Evolutionary conservation across 2,888 invertebrate genomes (phyloP).

Genomic region (Pterobdella sp.): DNA sequence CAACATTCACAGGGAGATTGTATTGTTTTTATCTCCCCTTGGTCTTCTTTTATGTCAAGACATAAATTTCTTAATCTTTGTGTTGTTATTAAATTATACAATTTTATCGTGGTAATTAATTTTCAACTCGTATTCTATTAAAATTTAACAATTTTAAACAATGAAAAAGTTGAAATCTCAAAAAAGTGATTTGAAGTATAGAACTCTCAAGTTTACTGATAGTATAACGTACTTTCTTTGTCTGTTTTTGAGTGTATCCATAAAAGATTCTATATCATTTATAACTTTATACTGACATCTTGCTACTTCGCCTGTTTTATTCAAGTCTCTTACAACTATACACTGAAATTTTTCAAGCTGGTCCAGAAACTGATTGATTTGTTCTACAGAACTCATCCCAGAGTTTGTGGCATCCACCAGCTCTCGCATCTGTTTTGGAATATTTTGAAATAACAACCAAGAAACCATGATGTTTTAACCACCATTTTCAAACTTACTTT

Average conservation of each 20-base stretch:
- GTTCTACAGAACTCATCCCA: slow-evolving; percentile 18
- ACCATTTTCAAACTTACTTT: too few species aligned
- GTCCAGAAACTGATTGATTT: slow-evolving; percentile 18
- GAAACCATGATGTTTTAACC: background rate
- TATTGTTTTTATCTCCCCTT: background rate
- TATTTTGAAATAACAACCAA: background rate
- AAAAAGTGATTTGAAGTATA: background rate
- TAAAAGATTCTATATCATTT: slow-evolving; percentile 24
- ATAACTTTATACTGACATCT: slow-evolving; percentile 28
- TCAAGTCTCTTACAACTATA: slow-evolving; percentile 10
- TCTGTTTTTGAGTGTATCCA: slow-evolving; percentile 18
- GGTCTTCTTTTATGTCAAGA: background rate
- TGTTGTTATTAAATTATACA: too few species aligned
- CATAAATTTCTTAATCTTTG: slow-evolving; percentile 1
- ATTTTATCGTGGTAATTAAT: too few species aligned
- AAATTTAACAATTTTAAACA: too few species aligned
- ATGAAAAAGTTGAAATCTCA: too few species aligned
- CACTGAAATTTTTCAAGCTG: slow-evolving; percentile 24
- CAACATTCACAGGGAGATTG: background rate
- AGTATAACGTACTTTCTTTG: slow-evolving; percentile 11
- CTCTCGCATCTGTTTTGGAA: slow-evolving; percentile 21
- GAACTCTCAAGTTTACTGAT: background rate
- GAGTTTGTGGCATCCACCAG: slow-evolving; percentile 19
- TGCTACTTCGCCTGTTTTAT: slow-evolving; percentile 27
- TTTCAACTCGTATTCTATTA: too few species aligned